Evolutionary conservation across 1,140 invertebrate genomes (phyloP), one percentile per base, ranked within the genome.

Genomic region (Stegodyphus mimosarum): DNA sequence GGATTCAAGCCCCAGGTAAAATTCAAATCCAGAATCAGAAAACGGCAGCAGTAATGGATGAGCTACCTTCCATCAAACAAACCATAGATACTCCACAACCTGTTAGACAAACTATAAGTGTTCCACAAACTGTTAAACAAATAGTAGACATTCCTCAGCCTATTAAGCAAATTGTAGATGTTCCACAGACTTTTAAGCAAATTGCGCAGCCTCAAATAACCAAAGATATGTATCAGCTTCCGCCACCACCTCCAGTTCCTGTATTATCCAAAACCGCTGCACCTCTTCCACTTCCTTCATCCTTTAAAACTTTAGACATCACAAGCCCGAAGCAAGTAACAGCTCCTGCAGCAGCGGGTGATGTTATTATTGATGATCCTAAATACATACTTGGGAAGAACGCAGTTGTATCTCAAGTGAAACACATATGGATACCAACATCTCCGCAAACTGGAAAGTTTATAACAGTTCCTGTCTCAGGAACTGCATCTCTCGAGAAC

Each of bases 351-450:
- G 1, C 55, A 60, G 55, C 55, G 5, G 55, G 9, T 60, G 55
- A 10, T 60, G 55, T 15, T 15, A 60, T 33, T 33, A 1, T 3
- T 33, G 33, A 33, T 33, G 33, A 33, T 33, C 1, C 33, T 5
- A 15, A 9, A 5, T 15, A 60, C 9, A 60, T 60, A 60, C 55
- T 15, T 60, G 15, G 15, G 5, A 60, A 60, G 55, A 15, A 17
- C 52, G 7, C 50, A 33, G 33, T 33, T 33, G 33, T 33, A 33
- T 33, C 52, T 2, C 80, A 83, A 66, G 49, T 84, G 5, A 84
- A 51, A 11, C 81, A 84, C 49, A 75, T 84, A 13, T 84, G 81
- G 81, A 60, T 84, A 49, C 81, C 81, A 49, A 84, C 81, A 13
- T 84, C 81, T 13, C 51, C 33, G 7, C 50, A 76, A 69, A 84